Conservation (phyloP, 37 sponge, comb jelly and placozoan genomes). For the Amphimedon queenslandica region DNA sequence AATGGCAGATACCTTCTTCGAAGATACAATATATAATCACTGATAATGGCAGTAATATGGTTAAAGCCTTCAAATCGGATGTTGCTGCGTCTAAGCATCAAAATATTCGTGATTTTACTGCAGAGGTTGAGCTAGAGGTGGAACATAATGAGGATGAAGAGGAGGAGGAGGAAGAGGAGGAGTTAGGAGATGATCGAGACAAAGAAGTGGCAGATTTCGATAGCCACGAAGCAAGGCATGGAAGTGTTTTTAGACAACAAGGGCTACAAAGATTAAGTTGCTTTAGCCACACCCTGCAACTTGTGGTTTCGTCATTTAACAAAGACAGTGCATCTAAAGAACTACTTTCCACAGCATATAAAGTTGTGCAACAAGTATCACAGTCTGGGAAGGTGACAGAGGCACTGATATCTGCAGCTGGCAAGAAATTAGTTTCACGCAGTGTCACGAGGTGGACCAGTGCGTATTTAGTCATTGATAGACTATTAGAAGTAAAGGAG, state of each 20-base stretch:
- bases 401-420: not conserved
- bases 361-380: conserved; percentile 7
- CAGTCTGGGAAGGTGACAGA: conserved; percentile 12
- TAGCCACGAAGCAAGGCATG: not conserved
- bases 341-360: not conserved
- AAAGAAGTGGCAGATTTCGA: not conserved
- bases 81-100: too few species aligned
- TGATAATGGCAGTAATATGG: too few species aligned
- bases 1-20: too few species aligned
- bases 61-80: too few species aligned
- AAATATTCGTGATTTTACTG: too few species aligned
- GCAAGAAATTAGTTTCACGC: conserved; percentile 1
- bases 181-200: not conserved
- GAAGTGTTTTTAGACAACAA: not conserved
- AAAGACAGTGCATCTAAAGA: not conserved
- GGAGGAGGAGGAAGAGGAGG: too few species aligned
- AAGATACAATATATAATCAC: too few species aligned
- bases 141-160: not conserved
- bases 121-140: too few species aligned
- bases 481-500: not conserved
- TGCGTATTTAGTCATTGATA: conserved; percentile 9
- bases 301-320: not conserved
- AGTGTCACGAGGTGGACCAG: conserved; percentile 17
- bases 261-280: not conserved
- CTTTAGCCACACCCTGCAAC: not conserved